A percentile compares a stretch with the other conserved stretches of the same genome.
Evolutionary conservation across 2,888 invertebrate species (phyloP).

Genomic region (Lacanobia wlatinum): DNA sequence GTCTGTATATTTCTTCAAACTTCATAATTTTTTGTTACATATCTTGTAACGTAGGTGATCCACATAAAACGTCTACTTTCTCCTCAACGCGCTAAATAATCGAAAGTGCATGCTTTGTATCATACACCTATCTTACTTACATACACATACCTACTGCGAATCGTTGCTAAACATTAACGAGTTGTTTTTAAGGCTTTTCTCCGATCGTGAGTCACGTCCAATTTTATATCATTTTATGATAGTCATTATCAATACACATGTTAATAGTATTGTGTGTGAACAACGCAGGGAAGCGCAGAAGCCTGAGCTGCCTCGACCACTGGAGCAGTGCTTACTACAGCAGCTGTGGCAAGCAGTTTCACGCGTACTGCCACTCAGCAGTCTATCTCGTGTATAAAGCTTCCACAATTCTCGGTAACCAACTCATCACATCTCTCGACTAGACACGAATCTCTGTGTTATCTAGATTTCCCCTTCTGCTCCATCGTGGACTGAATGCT

Average conservation of each 20-base stretch:
- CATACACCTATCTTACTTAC: background rate
- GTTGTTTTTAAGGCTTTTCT: slow-evolving; percentile 39
- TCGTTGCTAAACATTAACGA: slow-evolving; percentile 19
- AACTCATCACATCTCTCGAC: too few relatives aligned
- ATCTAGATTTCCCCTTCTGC: too few relatives aligned
- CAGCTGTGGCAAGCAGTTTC: too few relatives aligned
- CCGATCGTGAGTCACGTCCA: slow-evolving; percentile 47
- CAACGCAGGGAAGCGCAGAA: slow-evolving; percentile 11
- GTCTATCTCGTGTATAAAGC: too few relatives aligned
- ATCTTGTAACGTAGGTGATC: slow-evolving; percentile 23
- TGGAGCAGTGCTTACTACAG: too few relatives aligned
- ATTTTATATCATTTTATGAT: slow-evolving; percentile 45
- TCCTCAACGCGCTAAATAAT: slow-evolving; percentile 36
- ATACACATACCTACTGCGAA: background rate
- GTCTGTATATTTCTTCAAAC: slow-evolving; percentile 1
- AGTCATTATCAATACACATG: slow-evolving; percentile 41
- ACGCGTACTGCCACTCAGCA: too few relatives aligned
- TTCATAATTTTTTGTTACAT: slow-evolving; percentile 12
- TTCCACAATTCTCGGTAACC: too few relatives aligned
- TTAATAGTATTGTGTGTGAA: slow-evolving; percentile 17
- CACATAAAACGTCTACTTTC: slow-evolving; percentile 43
- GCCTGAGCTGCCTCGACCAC: background rate
- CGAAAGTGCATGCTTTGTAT: slow-evolving; percentile 40
- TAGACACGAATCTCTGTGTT: too few relatives aligned
- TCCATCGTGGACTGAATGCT: too few relatives aligned